Conservation (phyloP, 2,888 invertebrate species). For the Vandiemenella viatica region DNA sequence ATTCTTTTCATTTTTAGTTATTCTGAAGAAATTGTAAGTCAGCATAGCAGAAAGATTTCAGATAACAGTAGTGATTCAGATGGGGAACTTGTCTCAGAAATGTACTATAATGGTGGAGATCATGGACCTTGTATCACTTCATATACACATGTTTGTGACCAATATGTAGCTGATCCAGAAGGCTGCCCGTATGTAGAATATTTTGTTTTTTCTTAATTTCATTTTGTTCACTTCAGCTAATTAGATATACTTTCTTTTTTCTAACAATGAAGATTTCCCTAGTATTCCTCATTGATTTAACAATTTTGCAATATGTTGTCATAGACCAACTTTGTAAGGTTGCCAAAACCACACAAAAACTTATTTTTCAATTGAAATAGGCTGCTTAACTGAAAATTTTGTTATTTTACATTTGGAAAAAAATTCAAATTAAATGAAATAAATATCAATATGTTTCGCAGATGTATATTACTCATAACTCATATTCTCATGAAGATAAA, state of each 20-base stretch:
- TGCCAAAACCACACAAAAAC: too few relatives aligned
- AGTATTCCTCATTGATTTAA: too few relatives aligned
- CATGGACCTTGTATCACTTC: conserved; percentile 2
- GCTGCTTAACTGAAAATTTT: too few relatives aligned
- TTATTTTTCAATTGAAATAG: too few relatives aligned
- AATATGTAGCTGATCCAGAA: conserved; percentile 9
- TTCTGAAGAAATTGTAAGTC: conserved; percentile 51
- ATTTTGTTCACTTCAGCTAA: neutral
- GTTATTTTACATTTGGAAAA: too few relatives aligned
- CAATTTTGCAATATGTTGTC: too few relatives aligned
- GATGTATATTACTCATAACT: too few relatives aligned
- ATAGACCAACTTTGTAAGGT: too few relatives aligned
- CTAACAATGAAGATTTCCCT: neutral
- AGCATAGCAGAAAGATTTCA: conserved; percentile 45
- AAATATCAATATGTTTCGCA: too few relatives aligned
- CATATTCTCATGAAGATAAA: too few relatives aligned
- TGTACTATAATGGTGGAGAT: conserved; percentile 21
- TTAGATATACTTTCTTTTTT: neutral
- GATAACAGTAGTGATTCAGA: conserved; percentile 28
- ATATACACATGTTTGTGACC: conserved; percentile 12
- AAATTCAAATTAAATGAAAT: too few relatives aligned
- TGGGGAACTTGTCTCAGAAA: conserved; percentile 31
- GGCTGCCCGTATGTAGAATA: conserved; percentile 12
- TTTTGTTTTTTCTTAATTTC: neutral
- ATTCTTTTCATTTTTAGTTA: conserved; percentile 29